Base-by-base conservation (phyloP, 64 coral and sea anemone genomes). In the Orbicella faveolata region DNA sequence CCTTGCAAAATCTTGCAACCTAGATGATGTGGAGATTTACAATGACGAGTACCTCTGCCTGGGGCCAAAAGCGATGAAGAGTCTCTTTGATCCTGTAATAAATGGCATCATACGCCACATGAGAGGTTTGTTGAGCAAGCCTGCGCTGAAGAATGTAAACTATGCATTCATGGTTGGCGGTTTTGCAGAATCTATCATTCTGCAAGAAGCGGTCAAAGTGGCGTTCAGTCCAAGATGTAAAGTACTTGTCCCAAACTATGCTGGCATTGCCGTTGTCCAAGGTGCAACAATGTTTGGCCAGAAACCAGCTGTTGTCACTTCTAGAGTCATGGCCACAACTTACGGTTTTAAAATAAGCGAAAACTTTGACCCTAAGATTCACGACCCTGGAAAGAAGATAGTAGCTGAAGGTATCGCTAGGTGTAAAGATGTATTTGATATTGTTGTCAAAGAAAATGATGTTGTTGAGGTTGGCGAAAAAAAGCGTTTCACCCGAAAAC, bases 251-350 rank as follows among this genome's bases (percentile, higher is more conserved):
- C 83, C 83, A 9, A 85, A 85, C 39, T 85, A 69, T 39, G 63
- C 83, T 34, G 69, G 83, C 34, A 85, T 85, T n/a, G 83, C 83
- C 70, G 83, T 85, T 41, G 83, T 85, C 3, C 83, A 85, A 69
- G 62, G 83, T 23, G 83, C 83, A 16, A 69, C 69, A 14, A 85
- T 85, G 83, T 85, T 69, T 37, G 83, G 63, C 23, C 62, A 69
- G 3, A 65, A 69, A 21, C 83, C 83, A 2, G 10, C 23, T 21
- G 51, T 86, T 6, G 44, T 86, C 26, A 33, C 51, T 26, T 86
- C 83, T 0, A 36, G 83, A 30, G 35, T 86, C 23, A 73, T 86
- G 65, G 39, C 61, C 7, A 86, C 83, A 1, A 86, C 83, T 4
- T 86, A 86, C 36, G 65, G 83, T 13, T 86, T 69, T 70, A 0